These are phyloP conservation scores for Amphipyra berbera DNA, from an alignment of 2,888 invertebrate species.

Conservation along the genomic window DNA sequence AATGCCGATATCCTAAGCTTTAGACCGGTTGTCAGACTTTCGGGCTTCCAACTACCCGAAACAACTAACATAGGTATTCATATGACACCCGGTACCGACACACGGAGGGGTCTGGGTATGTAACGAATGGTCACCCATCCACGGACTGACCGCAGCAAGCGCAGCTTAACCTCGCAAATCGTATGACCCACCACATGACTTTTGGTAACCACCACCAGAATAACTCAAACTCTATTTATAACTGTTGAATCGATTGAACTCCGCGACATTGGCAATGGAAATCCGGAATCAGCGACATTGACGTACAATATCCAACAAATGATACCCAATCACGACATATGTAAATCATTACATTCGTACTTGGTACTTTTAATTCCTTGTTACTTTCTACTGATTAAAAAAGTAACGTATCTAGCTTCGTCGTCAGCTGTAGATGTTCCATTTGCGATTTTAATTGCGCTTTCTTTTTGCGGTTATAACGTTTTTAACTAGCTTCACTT, in stretches of 20 bases:
- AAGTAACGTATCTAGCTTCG: constrained; percentile 19
- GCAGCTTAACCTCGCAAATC: too few species aligned
- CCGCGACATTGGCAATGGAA: constrained; percentile 48
- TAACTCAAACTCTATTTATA: constrained; percentile 8
- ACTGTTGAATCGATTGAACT: constrained; percentile 31
- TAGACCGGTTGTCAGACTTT: too few species aligned
- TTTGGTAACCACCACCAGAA: too few species aligned
- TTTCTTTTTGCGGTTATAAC: constrained; percentile 19
- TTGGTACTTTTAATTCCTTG: constrained; percentile 33
- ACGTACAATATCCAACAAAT: background rate
- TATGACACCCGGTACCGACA: too few species aligned
- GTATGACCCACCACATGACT: too few species aligned
- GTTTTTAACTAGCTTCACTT: too few species aligned
- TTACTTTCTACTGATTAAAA: constrained; percentile 41
- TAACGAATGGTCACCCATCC: too few species aligned
- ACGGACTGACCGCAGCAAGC: too few species aligned
- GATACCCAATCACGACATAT: constrained; percentile 38
- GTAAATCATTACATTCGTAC: constrained; percentile 37
- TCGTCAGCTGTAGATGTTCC: constrained; percentile 8
- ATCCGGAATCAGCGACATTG: constrained; percentile 18
- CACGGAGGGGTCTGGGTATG: too few species aligned
- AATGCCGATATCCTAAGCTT: too few species aligned
- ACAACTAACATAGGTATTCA: too few species aligned
- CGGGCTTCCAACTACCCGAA: too few species aligned
- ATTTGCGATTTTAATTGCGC: constrained; percentile 31